These are phyloP conservation scores for Hylaea fasciaria DNA, from an alignment of 2,888 invertebrate genomes.

Conservation along the genomic window DNA sequence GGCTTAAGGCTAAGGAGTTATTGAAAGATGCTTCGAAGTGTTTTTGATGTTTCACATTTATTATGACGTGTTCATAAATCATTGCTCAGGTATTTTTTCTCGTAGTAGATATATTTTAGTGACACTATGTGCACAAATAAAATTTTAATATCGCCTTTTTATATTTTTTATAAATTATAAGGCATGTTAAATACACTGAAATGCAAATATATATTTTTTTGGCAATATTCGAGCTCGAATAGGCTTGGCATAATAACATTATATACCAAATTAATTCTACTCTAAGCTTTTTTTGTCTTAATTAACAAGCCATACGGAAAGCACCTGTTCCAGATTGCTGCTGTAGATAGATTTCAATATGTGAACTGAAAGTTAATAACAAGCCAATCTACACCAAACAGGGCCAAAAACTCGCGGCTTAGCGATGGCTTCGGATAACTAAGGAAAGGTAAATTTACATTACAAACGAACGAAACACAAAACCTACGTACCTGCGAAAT, in stretches of 20 bases:
- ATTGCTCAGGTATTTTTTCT: too few species aligned
- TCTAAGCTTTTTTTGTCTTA: neutral
- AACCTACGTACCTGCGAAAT: slow-evolving; percentile 53
- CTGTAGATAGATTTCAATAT: slow-evolving; percentile 41
- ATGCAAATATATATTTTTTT: too few species aligned
- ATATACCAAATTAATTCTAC: neutral
- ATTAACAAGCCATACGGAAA: neutral
- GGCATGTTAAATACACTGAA: too few species aligned
- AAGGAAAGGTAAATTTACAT: slow-evolving; percentile 73
- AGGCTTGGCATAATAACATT: too few species aligned
- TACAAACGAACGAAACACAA: slow-evolving; percentile 69
- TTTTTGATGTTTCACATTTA: slow-evolving; percentile 1
- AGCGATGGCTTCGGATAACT: slow-evolving; percentile 53
- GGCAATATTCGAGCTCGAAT: too few species aligned
- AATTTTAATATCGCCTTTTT: too few species aligned
- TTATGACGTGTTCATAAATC: neutral
- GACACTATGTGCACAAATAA: too few species aligned
- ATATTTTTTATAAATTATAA: too few species aligned
- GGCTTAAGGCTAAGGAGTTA: slow-evolving; percentile 7
- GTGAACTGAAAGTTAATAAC: slow-evolving; percentile 55
- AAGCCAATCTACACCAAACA: slow-evolving; percentile 44
- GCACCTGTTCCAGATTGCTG: slow-evolving; percentile 12
- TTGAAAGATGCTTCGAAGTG: neutral
- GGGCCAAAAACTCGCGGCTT: slow-evolving; percentile 52
- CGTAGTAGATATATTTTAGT: too few species aligned